Percentiles rank a stretch among this genome's conserved stretches.
Evolutionary conservation across 2,888 invertebrate species (phyloP).

Genomic region (Caenorhabditis sp.): DNA sequence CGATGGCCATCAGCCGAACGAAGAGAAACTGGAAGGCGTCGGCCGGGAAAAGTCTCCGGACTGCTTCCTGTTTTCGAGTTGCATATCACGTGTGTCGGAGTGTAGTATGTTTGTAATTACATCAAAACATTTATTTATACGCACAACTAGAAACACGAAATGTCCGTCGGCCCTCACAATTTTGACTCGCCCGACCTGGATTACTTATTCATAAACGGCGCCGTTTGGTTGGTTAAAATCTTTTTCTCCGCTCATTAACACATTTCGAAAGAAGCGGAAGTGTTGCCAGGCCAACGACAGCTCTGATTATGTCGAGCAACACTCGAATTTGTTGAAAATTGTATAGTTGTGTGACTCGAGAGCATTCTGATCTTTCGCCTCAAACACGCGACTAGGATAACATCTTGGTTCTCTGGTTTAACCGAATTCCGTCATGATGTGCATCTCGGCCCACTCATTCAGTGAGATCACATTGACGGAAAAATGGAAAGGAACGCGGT

Average conservation of each 20-base stretch:
- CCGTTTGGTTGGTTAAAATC: background rate
- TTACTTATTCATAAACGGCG: background rate
- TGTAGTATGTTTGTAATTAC: constrained; percentile 23
- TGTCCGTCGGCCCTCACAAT: background rate
- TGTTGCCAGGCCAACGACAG: constrained; percentile 4
- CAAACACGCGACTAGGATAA: too few species aligned
- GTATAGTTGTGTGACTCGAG: background rate
- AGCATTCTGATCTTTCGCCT: background rate
- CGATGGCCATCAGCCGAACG: background rate
- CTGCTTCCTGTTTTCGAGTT: constrained; percentile 36
- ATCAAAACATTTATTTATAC: constrained; percentile 36
- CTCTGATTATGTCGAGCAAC: background rate
- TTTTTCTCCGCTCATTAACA: constrained; percentile 12
- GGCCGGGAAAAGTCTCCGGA: constrained; percentile 13
- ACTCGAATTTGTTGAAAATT: background rate
- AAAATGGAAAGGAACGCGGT: too few species aligned
- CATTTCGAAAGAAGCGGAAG: constrained; percentile 16
- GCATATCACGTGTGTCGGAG: constrained; percentile 33
- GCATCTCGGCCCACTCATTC: background rate
- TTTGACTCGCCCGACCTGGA: background rate
- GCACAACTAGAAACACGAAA: constrained; percentile 9
- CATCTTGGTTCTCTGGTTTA: background rate
- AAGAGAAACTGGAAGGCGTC: constrained; percentile 6
- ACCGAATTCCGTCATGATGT: background rate
- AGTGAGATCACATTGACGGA: too few species aligned